Base-by-base conservation (phyloP, 2,888 invertebrate genomes). In the Epinotia demarniana region DNA sequence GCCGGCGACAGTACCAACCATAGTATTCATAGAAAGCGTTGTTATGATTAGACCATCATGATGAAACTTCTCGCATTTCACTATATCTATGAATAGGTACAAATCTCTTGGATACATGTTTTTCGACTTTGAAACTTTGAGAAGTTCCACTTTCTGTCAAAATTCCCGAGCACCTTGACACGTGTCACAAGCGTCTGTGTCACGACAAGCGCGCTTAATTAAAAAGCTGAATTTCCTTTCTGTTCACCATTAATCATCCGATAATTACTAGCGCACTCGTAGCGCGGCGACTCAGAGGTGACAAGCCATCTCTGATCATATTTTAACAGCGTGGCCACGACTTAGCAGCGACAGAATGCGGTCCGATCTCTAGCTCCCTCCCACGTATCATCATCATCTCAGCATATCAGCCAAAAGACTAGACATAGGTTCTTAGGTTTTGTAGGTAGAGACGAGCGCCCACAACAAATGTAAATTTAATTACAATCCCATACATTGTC, bases 161-260 rank as follows among this genome's bases (percentile, higher is more conserved):
- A 69, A 60, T 60, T 19, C 58, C 69, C 62, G 19, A n/a, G 27
- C 58, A 60, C 46, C 46, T 69, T 49, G 70, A 71, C 70, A 62
- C 53, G 70, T 71, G 70, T 62, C 70, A 62, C 13, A 18, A 13
- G 12, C 60, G 69, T 69, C 69, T 12, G 55, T 39, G 71, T 58
- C 43, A 9, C 60, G 63, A 69, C 74, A 74, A 23, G 46, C 74
- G 62, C 11, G 69, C 74, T 74, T 74, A 74, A 74, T 74, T 74
- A 69, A 74, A 62, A 73, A 68, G 64, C 58, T 60, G 60, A 58
- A 72, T 71, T 70, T 63, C 66, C 73, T 74, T 72, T 77, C 77
- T 72, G 72, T 75, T 75, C 66, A 46, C 63, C 75, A 77, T 77
- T 77, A 77, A 77, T 77, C 77, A 77, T 71, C 67, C 71, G 75